phyloP scores from a whole-genome alignment of 2,797 vertebrate genomes.

The Hafferia zeledoni region DNA sequence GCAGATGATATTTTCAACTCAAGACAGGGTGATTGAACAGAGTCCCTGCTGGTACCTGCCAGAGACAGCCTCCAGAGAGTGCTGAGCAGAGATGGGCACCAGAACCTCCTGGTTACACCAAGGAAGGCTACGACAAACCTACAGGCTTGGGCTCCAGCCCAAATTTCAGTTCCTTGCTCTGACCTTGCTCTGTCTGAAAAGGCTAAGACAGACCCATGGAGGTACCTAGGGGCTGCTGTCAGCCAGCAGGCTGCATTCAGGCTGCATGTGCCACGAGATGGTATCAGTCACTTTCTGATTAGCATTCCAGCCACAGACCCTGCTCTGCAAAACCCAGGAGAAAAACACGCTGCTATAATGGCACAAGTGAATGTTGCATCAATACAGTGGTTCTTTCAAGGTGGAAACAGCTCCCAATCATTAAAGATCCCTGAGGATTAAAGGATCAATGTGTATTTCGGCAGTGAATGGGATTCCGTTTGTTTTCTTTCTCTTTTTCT shows the following conservation, averaged over 20 bases:
- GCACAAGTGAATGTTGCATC: neutral
- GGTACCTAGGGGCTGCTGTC: neutral
- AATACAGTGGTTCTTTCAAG: neutral
- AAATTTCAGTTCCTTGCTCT: neutral
- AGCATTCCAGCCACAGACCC: slow-evolving; percentile 26
- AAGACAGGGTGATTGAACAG: neutral
- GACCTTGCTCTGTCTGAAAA: neutral
- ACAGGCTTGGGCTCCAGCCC: neutral
- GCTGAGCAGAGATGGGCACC: accelerated
- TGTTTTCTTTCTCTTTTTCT: slow-evolving; percentile 61
- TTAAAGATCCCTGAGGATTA: neutral
- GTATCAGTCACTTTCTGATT: neutral
- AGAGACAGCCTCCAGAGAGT: neutral
- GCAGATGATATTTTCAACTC: neutral
- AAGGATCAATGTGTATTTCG: slow-evolving; percentile 17
- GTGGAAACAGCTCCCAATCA: neutral
- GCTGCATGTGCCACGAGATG: neutral
- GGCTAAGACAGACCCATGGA: neutral
- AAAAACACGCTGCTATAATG: neutral
- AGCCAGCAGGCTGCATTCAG: neutral
- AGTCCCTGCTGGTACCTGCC: neutral
- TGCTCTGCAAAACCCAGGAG: neutral
- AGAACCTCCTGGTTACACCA: neutral
- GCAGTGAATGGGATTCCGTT: slow-evolving; percentile 19
- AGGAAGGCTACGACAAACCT: neutral